Base-by-base conservation (phyloP, 2,797 vertebrate species). In the Microhierax caerulescens region DNA sequence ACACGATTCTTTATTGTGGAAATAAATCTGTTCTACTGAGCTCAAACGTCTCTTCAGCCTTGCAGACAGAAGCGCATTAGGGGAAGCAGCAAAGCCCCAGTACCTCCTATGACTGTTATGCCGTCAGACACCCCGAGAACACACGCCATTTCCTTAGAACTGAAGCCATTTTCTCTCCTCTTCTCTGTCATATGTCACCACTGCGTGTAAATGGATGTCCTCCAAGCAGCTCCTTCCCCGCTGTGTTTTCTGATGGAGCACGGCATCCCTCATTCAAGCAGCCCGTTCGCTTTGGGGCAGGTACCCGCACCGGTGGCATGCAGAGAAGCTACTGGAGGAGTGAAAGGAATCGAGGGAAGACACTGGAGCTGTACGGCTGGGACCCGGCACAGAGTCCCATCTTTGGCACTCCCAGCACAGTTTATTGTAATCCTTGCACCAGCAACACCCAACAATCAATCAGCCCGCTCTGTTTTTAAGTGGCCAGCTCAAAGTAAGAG, bases 81-180 rank as follows among this genome's bases (percentile, higher is more conserved):
- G 51, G 47, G 87, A 75, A 72, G 69, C 34, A 75, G 60, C 32
- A 79, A 84, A 93, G 18, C 5, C 11, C 48, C 73, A 18, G 2
- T 9, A 76, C 8, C 60, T 53, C 0, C 0, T 3, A 8, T 0
- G 0, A 28, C 10, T 7, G 65, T 34, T 32, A 8, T 3, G 32
- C 11, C 8, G 25, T 14, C 45, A 73, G 39, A 20, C 3, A 3
- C 7, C n/a, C 34, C 25, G 34, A 17, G 37, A 72, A 41, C 5
- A 32, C 0, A 2, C 7, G 28, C 3, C 9, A 18, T 25, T 19
- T 37, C 9, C 64, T 72, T 4, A 51, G 37, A 76, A 34, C 56
- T 2, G 60, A 16, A 93, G 32, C 16, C 32, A 18, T 7, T 13
- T 67, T 48, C 90, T 77, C 37, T 45, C 39, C 50, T 68, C 37